These are phyloP conservation scores for Thereva unica DNA, from an alignment of 2,888 invertebrate genomes.

Conservation along the genomic window DNA sequence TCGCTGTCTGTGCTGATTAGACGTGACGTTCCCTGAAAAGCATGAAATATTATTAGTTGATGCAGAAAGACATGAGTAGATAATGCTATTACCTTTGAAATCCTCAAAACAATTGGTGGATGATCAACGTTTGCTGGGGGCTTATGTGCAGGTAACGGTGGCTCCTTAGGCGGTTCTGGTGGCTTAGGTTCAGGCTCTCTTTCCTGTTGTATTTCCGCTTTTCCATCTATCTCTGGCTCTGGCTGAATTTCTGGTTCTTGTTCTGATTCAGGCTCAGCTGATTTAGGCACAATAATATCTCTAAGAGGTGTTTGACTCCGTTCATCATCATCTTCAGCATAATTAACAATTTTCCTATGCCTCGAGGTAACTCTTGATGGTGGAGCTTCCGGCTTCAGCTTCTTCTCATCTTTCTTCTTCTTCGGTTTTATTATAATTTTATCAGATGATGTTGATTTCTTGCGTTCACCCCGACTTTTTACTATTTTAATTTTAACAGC, in stretches of 20 bases:
- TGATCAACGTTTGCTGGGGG: slow-evolving; percentile 59
- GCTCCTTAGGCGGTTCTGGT: slow-evolving; percentile 41
- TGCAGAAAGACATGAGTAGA: too few relatives aligned
- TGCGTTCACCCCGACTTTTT: slow-evolving; percentile 53
- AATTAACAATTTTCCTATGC: slow-evolving; percentile 67
- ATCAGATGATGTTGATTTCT: slow-evolving; percentile 47
- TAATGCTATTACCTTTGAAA: slow-evolving; percentile 68
- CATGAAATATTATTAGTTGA: slow-evolving; percentile 12
- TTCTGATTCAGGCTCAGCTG: slow-evolving; percentile 43
- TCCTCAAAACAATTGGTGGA: slow-evolving; percentile 85
- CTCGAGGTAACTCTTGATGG: slow-evolving; percentile 56
- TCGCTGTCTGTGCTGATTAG: slow-evolving; percentile 70
- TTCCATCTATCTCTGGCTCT: slow-evolving; percentile 22
- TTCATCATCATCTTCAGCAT: slow-evolving; percentile 63
- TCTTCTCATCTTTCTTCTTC: slow-evolving; percentile 55
- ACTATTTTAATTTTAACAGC: slow-evolving; percentile 53
- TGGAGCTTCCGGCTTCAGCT: slow-evolving; percentile 53
- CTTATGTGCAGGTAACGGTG: slow-evolving; percentile 46
- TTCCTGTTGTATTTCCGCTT: slow-evolving; percentile 15
- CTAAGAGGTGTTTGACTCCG: slow-evolving; percentile 53
- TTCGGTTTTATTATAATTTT: slow-evolving; percentile 50
- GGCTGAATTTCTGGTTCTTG: slow-evolving; percentile 12
- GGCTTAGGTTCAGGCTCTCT: slow-evolving; percentile 37
- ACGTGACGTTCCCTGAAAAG: slow-evolving; percentile 63
- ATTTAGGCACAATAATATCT: slow-evolving; percentile 59